Evolutionary conservation across 2,888 invertebrate species (phyloP).

Genomic region (Lithophane socia): DNA sequence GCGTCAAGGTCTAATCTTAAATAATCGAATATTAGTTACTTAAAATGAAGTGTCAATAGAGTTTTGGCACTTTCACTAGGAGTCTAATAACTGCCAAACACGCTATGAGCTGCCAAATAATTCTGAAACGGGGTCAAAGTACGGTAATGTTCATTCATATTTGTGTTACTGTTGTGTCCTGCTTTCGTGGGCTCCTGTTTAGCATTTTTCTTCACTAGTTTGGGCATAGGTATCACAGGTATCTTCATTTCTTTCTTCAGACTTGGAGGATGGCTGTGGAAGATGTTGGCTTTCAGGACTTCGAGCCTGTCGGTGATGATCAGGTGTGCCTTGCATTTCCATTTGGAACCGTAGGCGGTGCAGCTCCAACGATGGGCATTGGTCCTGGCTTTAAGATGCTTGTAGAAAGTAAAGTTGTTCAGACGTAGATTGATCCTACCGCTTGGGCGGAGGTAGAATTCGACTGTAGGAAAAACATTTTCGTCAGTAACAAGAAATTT

Average conservation of each 20-base stretch:
- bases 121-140: slow-evolving; percentile 79
- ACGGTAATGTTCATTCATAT: slow-evolving; percentile 58
- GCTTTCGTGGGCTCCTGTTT: slow-evolving; percentile 53
- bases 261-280: slow-evolving; percentile 81
- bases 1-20: background rate
- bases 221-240: slow-evolving; percentile 54
- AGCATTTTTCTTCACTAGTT: slow-evolving; percentile 47
- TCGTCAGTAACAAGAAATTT: slow-evolving; percentile 25
- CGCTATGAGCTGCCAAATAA: slow-evolving; percentile 83
- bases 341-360: slow-evolving; percentile 84
- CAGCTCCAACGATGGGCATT: slow-evolving; percentile 86
- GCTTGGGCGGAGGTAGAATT: slow-evolving; percentile 84
- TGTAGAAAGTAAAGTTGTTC: slow-evolving; percentile 86
- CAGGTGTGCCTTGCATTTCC: slow-evolving; percentile 85
- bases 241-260: slow-evolving; percentile 67
- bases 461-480: slow-evolving; percentile 69
- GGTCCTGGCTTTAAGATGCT: slow-evolving; percentile 82
- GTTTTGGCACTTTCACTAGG: slow-evolving; percentile 8
- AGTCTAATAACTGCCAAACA: slow-evolving; percentile 78
- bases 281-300: slow-evolving; percentile 81
- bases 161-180: slow-evolving; percentile 16
- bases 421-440: slow-evolving; percentile 84
- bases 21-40: background rate
- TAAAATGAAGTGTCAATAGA: slow-evolving; percentile 1
- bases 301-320: slow-evolving; percentile 84